Conservation (phyloP, 2,113 vertebrate species). For the Chionomys nivalis region DNA sequence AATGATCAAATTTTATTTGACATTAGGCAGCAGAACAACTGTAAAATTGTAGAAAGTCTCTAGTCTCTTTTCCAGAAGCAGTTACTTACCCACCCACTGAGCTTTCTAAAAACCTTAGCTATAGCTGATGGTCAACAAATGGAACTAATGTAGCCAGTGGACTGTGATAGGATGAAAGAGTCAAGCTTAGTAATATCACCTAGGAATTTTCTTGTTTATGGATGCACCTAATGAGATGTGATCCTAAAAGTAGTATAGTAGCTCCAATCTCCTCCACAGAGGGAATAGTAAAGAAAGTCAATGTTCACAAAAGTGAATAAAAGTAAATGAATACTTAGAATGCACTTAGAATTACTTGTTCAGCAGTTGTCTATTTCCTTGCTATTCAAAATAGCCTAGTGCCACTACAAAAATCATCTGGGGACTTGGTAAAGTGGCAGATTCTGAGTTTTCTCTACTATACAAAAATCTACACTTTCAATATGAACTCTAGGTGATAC, state of each 20-base stretch:
- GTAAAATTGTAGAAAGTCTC: neutral
- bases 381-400: neutral
- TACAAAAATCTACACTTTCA: neutral
- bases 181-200: neutral
- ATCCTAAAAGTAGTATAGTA: neutral
- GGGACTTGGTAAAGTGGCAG: neutral
- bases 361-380: neutral
- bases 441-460: neutral
- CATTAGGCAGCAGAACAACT: neutral
- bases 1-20: neutral
- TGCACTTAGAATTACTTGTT: neutral
- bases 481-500: neutral
- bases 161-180: neutral
- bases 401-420: neutral
- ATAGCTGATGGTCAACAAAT: neutral
- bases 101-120: neutral
- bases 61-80: neutral
- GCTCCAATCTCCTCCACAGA: neutral
- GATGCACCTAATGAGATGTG: neutral
- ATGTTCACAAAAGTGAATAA: neutral
- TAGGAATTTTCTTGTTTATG: neutral
- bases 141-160: neutral
- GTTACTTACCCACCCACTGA: neutral
- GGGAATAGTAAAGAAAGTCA: neutral
- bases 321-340: slow-evolving; percentile 2